A percentile compares a stretch with the other conserved stretches of the same genome.
phyloP scores from a whole-genome alignment of 1,140 invertebrate genomes.

The Cyphomyrmex costatus region DNA sequence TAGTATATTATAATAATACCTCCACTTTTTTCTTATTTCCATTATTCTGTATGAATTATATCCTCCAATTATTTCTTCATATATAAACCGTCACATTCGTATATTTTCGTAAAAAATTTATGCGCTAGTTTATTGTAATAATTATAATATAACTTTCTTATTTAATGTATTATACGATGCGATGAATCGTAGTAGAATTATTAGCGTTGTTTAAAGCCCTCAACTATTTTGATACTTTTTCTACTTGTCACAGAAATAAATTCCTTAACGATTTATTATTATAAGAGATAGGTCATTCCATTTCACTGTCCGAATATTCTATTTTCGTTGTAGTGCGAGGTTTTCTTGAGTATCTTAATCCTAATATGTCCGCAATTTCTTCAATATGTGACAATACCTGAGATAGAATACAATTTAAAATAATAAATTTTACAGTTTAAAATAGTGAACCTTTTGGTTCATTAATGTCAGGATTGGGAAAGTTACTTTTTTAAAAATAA shows the following conservation, averaged over 20 bases:
- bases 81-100: neutral
- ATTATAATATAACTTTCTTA: neutral
- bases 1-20: no score
- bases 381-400: slow-evolving; percentile 91
- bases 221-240: neutral
- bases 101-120: slow-evolving; percentile 12
- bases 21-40: neutral
- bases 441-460: slow-evolving; percentile 15
- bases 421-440: neutral
- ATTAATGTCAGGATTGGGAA: no score
- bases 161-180: slow-evolving; percentile 11
- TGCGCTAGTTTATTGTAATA: slow-evolving; percentile 20
- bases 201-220: slow-evolving; percentile 44
- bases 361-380: slow-evolving; percentile 90
- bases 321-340: slow-evolving; percentile 88
- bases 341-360: slow-evolving; percentile 91
- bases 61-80: slow-evolving; percentile 25
- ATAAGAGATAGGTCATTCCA: slow-evolving; percentile 82
- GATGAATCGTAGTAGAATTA: neutral
- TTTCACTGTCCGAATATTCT: slow-evolving; percentile 87
- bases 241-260: slow-evolving; percentile 46
- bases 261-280: slow-evolving; percentile 71
- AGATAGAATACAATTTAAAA: slow-evolving; percentile 26
- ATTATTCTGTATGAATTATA: neutral
- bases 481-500: no score